phyloP scores from a whole-genome alignment of 2,797 vertebrate genomes.

The Lacerta agilis region DNA sequence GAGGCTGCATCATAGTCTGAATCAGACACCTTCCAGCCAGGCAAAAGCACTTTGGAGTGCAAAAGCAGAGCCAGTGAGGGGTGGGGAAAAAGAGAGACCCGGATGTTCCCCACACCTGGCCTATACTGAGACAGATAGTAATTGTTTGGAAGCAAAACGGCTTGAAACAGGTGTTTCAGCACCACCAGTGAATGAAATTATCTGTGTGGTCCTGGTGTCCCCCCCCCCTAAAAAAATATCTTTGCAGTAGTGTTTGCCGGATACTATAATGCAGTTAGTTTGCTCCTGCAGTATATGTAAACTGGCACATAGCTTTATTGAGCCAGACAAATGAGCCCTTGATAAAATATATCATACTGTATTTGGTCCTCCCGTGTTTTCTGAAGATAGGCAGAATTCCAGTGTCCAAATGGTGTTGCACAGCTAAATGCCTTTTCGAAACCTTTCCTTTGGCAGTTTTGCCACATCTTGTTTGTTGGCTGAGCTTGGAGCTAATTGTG shows the following conservation, averaged over 20 bases:
- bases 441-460: constrained; percentile 63
- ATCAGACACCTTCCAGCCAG: too few relatives aligned
- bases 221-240: background rate
- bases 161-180: constrained; percentile 1
- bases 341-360: background rate
- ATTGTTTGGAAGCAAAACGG: background rate
- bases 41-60: too few relatives aligned
- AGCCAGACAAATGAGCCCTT: background rate
- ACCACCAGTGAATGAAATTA: background rate
- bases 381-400: constrained; percentile 57
- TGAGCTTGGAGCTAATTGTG: constrained; percentile 67
- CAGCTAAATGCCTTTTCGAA: constrained; percentile 61
- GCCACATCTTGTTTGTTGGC: constrained; percentile 62
- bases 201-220: background rate
- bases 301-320: background rate
- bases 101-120: too few relatives aligned
- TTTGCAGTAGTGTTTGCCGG: constrained; percentile 16
- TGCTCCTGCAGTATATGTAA: background rate
- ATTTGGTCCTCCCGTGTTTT: constrained; percentile 49
- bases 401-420: constrained; percentile 42
- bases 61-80: too few relatives aligned
- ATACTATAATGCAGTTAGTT: constrained; percentile 1
- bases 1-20: too few relatives aligned
- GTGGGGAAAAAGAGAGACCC: too few relatives aligned
- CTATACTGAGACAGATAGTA: background rate